A percentile compares a stretch with the other conserved stretches of the same genome.
Conservation (phyloP, 2,888 invertebrate species). For the Crematogaster levior region DNA sequence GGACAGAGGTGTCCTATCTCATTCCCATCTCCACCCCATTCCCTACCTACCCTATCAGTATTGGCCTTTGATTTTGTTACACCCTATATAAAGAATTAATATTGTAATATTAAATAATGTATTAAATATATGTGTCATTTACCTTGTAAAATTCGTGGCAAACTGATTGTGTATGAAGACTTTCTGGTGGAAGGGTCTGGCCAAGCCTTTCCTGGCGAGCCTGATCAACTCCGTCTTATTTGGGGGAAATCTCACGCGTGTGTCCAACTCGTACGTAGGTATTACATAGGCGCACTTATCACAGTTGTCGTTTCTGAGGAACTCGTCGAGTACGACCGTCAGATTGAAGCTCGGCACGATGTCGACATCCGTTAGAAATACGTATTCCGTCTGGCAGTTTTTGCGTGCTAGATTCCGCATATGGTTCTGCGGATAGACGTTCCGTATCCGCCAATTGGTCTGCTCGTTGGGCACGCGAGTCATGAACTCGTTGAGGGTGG, state of each 20-base stretch:
- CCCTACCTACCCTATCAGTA: too few relatives aligned
- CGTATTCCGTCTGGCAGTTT: constrained; percentile 93
- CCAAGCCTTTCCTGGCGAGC: constrained; percentile 92
- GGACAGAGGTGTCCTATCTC: too few relatives aligned
- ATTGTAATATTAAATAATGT: not conserved
- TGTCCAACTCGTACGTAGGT: constrained; percentile 95
- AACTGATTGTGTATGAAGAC: constrained; percentile 97
- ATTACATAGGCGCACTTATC: constrained; percentile 94
- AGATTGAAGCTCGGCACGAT: constrained; percentile 93
- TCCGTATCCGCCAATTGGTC: constrained; percentile 90
- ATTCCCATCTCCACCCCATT: too few relatives aligned
- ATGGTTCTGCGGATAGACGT: constrained; percentile 96
- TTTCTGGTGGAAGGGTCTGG: constrained; percentile 95
- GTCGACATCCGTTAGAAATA: constrained; percentile 95
- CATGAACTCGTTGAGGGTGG: constrained; percentile 88
- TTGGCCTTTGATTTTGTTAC: too few relatives aligned
- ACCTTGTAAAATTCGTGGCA: constrained; percentile 96
- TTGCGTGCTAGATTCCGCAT: constrained; percentile 94
- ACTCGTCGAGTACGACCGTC: constrained; percentile 90
- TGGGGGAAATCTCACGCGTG: constrained; percentile 92
- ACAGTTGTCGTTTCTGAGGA: constrained; percentile 88
- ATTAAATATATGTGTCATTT: not conserved
- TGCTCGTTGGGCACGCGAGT: constrained; percentile 89
- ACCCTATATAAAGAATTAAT: not conserved
- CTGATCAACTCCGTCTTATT: constrained; percentile 93